These are phyloP conservation scores for Brenthis ino DNA, from an alignment of 2,888 invertebrate genomes.

Conservation along the genomic window DNA sequence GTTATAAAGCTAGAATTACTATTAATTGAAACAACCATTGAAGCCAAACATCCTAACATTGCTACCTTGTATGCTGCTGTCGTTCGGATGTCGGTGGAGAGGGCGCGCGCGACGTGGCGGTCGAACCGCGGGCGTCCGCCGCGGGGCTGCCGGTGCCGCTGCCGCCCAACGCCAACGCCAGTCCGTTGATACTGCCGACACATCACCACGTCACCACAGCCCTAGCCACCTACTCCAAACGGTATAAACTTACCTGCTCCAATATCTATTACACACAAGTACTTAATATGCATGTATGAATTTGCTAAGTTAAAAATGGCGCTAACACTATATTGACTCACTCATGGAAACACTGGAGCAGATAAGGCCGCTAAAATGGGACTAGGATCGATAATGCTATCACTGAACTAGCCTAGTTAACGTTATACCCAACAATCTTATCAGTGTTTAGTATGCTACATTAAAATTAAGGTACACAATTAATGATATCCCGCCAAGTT, in stretches of 20 bases:
- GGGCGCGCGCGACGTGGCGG: constrained; percentile 73
- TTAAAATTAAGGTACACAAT: constrained; percentile 47
- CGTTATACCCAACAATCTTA: constrained; percentile 48
- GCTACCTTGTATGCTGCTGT: constrained; percentile 79
- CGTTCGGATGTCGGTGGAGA: constrained; percentile 75
- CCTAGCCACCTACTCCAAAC: constrained; percentile 62
- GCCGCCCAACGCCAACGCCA: constrained; percentile 81
- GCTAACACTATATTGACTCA: constrained; percentile 25
- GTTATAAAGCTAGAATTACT: constrained; percentile 47
- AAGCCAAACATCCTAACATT: constrained; percentile 60
- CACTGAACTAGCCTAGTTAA: constrained; percentile 49
- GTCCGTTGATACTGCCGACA: constrained; percentile 82
- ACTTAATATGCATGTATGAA: constrained; percentile 9
- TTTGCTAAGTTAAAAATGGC: constrained; percentile 1
- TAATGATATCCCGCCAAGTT: constrained; percentile 67
- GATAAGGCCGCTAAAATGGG: constrained; percentile 64
- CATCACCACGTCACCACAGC: constrained; percentile 80
- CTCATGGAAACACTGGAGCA: constrained; percentile 60
- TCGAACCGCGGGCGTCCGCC: constrained; percentile 63
- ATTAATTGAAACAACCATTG: constrained; percentile 59
- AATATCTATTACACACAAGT: constrained; percentile 38
- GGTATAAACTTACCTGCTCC: constrained; percentile 70
- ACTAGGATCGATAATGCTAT: constrained; percentile 53
- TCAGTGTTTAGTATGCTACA: constrained; percentile 46
- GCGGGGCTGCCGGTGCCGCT: constrained; percentile 72